Evolutionary conservation across 2,888 invertebrate species (phyloP), one percentile per base, ranked within the genome.

Genomic region (Lacanobia oleracea): DNA sequence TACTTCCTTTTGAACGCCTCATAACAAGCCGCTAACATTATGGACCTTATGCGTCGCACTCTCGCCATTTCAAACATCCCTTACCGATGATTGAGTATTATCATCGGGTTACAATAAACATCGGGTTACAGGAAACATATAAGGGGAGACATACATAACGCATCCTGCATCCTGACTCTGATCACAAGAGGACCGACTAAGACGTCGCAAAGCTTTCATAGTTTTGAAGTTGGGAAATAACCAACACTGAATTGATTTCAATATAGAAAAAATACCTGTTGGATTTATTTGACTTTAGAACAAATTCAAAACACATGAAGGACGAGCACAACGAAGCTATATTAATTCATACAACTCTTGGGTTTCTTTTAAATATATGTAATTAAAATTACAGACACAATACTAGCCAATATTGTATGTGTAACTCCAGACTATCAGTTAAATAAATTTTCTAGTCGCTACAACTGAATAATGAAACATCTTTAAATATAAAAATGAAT

Each of bases 1-100:
- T 54, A 65, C 77, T 57, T 80, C 81, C 81, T 81, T 51, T 53
- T 45, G 57, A 62, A 37, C 64, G 72, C 45, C 33, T 53, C 61
- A 40, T 67, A 65, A 57, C 43, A 57, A 18, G 45, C 51, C 50
- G 64, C 54, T 45, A 45, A 78, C 21, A 54, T 60, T 75, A 63
- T 18, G 69, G 57, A 75, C 59, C 66, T 51, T 59, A 54, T 50
- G 12, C 27, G 33, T 70, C 53, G 63, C 48, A 27, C 33, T 53
- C 16, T 57, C 54, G 43, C 61, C 27, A 23, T 51, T 54, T 56
- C 21, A 16, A 67, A 40, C 18, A 27, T 21, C 16, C 57, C 43
- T 74, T 59, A 45, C 33, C n/a, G 37, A 73, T 54, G 3, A 53
- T 51, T 27, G 33, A 40, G 40, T 51, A 65, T 56, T 53, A 63